phyloP scores from a whole-genome alignment of 2,113 vertebrate genomes.

The Phylloscopus trochilus region DNA sequence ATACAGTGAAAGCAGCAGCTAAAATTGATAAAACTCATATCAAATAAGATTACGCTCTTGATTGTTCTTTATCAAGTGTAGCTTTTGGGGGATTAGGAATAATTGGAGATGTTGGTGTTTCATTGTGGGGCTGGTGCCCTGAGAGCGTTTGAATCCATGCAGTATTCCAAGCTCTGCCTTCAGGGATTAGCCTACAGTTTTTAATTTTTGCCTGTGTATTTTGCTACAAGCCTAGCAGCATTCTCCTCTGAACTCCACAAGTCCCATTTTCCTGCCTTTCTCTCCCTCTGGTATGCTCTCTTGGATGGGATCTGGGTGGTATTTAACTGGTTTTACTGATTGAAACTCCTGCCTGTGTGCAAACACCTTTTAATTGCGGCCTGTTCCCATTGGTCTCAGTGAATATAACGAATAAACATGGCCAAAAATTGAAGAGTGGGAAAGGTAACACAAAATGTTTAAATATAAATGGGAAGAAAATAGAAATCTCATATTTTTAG shows the following conservation, averaged over 20 bases:
- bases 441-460: background rate
- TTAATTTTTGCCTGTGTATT: constrained; percentile 58
- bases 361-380: constrained; percentile 59
- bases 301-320: constrained; percentile 38
- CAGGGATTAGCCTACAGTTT: constrained; percentile 43
- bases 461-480: background rate
- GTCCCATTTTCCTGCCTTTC: constrained; percentile 37
- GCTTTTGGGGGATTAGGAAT: constrained; percentile 63
- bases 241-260: constrained; percentile 42
- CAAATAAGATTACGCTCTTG: constrained; percentile 60
- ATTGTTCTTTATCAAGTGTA: constrained; percentile 64
- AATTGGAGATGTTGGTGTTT: constrained; percentile 49
- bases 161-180: background rate
- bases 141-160: constrained; percentile 18
- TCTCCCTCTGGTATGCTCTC: constrained; percentile 22
- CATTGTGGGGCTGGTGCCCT: constrained; percentile 42
- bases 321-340: constrained; percentile 60
- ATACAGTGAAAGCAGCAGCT: constrained; percentile 59
- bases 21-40: constrained; percentile 63
- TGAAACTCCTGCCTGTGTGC: constrained; percentile 55
- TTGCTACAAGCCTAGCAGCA: background rate
- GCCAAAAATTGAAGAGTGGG: background rate
- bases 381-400: constrained; percentile 26
- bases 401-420: background rate
- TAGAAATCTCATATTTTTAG: background rate